phyloP scores from a whole-genome alignment of 2,888 invertebrate genomes.

The Chesias legatella region DNA sequence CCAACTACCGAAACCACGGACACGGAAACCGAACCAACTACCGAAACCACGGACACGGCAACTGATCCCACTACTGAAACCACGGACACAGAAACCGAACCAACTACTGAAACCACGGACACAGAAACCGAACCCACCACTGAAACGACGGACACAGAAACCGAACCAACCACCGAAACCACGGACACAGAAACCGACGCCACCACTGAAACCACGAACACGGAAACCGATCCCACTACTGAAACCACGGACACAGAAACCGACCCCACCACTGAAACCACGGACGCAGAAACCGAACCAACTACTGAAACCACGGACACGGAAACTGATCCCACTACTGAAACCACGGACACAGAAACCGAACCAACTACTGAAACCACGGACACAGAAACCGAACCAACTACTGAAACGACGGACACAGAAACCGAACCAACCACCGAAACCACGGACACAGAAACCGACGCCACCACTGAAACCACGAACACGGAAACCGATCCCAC shows the following conservation, averaged over 20 bases:
- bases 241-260: constrained; percentile 2
- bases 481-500: neutral
- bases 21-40: constrained; percentile 7
- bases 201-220: neutral
- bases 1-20: constrained; percentile 1
- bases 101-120: constrained; percentile 2
- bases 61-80: constrained; percentile 14
- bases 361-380: constrained; percentile 4
- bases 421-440: constrained; percentile 6
- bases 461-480: neutral
- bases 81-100: constrained; percentile 11
- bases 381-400: constrained; percentile 2
- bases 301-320: neutral
- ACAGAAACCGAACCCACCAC: constrained; percentile 14
- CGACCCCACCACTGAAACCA: constrained; percentile 11
- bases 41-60: constrained; percentile 1
- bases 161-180: neutral
- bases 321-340: constrained; percentile 9
- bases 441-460: neutral
- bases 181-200: neutral
- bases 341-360: neutral
- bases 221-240: neutral
- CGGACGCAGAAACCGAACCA: neutral
- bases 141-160: neutral
- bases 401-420: neutral